These are phyloP conservation scores for zebrafish (Danio rerio) DNA, from an alignment of 2,113 vertebrate genomes.

Conservation along the genomic window DNA sequence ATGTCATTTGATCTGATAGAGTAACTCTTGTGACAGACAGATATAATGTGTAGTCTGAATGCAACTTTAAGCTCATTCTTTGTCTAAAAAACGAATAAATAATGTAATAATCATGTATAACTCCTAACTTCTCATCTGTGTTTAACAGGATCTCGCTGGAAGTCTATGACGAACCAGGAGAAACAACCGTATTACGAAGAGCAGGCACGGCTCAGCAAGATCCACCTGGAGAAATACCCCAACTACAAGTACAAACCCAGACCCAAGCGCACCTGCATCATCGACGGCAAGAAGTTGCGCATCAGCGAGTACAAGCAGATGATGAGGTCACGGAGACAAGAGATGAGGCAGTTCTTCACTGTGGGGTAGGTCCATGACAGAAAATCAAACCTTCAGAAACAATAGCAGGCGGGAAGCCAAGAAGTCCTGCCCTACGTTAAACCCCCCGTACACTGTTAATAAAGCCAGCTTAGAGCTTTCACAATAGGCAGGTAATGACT, in stretches of 20 bases:
- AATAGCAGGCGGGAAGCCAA: neutral
- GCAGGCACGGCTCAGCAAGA: slow-evolving; percentile 97
- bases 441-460: neutral
- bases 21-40: no score
- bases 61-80: neutral
- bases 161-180: slow-evolving; percentile 98
- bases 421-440: neutral
- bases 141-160: slow-evolving; percentile 92
- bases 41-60: no score
- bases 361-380: slow-evolving; percentile 85
- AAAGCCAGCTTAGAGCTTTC: slow-evolving; percentile 15
- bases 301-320: slow-evolving; percentile 99
- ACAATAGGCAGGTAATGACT: slow-evolving; percentile 42
- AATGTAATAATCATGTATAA: neutral
- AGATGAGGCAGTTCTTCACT: slow-evolving; percentile 99
- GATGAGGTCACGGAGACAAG: slow-evolving; percentile 97
- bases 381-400: slow-evolving; percentile 8
- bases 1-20: no score
- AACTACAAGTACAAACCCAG: slow-evolving; percentile 99
- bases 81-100: neutral
- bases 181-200: slow-evolving; percentile 99
- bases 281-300: slow-evolving; percentile 97
- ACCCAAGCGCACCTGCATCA: slow-evolving; percentile 98
- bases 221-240: slow-evolving; percentile 98
- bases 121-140: slow-evolving; percentile 1